phyloP scores from a whole-genome alignment of 2,113 vertebrate species.

The Sterrhoptilus dennistouni region DNA sequence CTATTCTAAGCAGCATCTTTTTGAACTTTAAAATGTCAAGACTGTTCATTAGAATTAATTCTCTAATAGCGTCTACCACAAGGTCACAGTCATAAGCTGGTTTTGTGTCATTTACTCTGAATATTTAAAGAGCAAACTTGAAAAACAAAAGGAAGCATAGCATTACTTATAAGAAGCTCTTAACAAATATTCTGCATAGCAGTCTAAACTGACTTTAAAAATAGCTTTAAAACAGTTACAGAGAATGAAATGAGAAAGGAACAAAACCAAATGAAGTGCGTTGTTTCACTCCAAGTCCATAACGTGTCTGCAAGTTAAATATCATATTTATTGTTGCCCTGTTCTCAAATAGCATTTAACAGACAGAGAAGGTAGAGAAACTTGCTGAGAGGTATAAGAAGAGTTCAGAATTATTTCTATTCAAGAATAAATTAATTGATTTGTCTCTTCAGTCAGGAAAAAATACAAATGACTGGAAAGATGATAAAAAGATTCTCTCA shows the following conservation, averaged over 20 bases:
- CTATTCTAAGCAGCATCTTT: background rate
- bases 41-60: background rate
- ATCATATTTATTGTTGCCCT: background rate
- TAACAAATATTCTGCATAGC: background rate
- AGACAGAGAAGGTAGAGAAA: background rate
- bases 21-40: conserved; percentile 15
- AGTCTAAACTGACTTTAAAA: background rate
- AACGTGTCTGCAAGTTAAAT: background rate
- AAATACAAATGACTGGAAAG: background rate
- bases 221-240: background rate
- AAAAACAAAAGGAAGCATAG: background rate
- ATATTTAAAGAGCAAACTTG: background rate
- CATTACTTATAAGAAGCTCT: background rate
- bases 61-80: background rate
- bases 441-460: background rate
- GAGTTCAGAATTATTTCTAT: background rate
- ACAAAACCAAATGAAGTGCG: background rate
- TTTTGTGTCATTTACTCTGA: background rate
- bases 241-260: background rate
- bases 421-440: background rate
- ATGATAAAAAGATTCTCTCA: background rate
- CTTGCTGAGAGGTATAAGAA: background rate
- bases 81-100: background rate
- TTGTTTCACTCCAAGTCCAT: background rate
- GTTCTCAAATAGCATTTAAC: background rate